Conservation (phyloP, 2,797 vertebrate species). For the Synaphobranchus kaupii region DNA sequence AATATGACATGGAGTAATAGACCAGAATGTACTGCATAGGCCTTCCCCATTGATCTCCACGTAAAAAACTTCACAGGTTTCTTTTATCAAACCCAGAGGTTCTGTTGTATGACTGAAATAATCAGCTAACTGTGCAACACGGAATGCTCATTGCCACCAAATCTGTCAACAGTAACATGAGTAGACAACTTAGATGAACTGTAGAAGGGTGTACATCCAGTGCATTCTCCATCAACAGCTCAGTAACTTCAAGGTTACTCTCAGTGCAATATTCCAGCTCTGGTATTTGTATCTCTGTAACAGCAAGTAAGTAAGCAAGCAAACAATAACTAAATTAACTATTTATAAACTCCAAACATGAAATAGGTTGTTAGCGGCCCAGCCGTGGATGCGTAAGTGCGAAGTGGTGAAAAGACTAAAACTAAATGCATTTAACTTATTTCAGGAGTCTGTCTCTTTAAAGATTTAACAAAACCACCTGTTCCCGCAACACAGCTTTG, state of each 20-base stretch:
- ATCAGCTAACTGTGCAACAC: neutral
- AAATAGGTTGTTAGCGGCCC: neutral
- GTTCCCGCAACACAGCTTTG: neutral
- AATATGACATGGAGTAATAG: neutral
- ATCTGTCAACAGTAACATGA: neutral
- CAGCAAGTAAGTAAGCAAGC: neutral
- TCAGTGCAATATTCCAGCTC: neutral
- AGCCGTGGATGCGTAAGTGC: neutral
- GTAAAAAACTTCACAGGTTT: neutral
- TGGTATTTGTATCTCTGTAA: neutral
- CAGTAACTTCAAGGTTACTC: constrained; percentile 14
- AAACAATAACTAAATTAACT: neutral
- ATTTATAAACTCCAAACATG: neutral
- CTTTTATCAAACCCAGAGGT: neutral
- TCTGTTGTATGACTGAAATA: neutral
- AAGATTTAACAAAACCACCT: neutral
- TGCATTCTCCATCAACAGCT: neutral
- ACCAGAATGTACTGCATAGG: neutral
- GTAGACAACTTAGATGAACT: neutral
- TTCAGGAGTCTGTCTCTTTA: neutral
- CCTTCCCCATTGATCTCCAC: neutral
- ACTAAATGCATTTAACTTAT: neutral
- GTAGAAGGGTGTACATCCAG: neutral
- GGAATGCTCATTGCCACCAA: neutral
- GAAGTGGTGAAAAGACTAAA: neutral